Percentiles rank a stretch among this genome's conserved stretches.
Evolutionary conservation across 2,113 vertebrate genomes (phyloP).

Genomic region (Ceuthmochares aereus): DNA sequence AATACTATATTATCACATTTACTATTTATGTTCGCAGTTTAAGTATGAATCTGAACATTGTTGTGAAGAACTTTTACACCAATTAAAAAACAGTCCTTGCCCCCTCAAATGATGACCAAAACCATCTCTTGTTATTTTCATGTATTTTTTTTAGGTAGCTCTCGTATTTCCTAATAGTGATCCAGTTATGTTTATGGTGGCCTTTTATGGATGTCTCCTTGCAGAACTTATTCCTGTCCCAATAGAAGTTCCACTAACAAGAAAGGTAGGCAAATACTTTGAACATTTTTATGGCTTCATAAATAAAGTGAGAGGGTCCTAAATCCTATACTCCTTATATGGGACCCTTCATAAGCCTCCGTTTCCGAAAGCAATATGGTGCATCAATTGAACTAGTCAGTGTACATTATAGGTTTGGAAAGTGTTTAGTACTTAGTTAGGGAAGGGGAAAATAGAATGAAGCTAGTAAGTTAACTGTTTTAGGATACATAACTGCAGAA

Average conservation of each 20-base stretch:
- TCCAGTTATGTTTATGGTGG: constrained; percentile 97
- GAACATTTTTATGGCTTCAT: neutral
- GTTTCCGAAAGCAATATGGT: neutral
- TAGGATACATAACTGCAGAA: neutral
- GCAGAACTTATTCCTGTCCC: constrained; percentile 95
- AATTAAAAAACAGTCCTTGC: neutral
- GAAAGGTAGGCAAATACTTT: constrained; percentile 83
- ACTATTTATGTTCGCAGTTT: neutral
- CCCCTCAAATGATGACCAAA: fast-evolving
- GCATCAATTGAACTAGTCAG: neutral
- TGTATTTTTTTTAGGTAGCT: constrained; percentile 83
- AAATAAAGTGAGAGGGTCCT: neutral
- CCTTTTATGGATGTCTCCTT: constrained; percentile 95
- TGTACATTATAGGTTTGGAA: neutral
- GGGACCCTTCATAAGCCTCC: neutral
- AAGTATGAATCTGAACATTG: neutral
- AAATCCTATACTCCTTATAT: neutral
- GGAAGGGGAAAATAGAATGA: neutral
- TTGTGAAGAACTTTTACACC: neutral
- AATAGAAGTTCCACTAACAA: constrained; percentile 94
- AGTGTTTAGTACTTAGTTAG: neutral
- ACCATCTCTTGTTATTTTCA: neutral
- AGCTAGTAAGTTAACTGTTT: neutral
- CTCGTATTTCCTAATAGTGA: constrained; percentile 97
- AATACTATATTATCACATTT: neutral